Evolutionary conservation across 2,113 vertebrate genomes (phyloP).

Genomic region (Perca fluviatilis): DNA sequence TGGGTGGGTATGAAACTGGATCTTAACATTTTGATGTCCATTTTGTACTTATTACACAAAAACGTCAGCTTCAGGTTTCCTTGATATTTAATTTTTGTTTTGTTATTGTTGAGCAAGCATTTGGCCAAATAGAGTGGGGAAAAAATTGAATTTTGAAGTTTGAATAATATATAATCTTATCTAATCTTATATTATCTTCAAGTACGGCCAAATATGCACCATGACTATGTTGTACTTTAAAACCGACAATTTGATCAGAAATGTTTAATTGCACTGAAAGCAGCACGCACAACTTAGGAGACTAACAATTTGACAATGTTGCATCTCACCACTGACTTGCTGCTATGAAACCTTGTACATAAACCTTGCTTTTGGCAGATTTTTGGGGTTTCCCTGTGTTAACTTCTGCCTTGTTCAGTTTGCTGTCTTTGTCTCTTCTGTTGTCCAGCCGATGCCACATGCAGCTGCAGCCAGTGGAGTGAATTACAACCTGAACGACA

Average conservation of each 20-base stretch:
- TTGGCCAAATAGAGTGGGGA: background rate
- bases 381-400: background rate
- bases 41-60: background rate
- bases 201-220: background rate
- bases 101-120: background rate
- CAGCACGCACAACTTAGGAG: background rate
- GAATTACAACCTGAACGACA: conserved; percentile 29
- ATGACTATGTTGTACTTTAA: background rate
- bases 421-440: conserved; percentile 33
- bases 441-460: conserved; percentile 44
- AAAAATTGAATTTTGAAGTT: background rate
- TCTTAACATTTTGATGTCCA: background rate
- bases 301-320: background rate
- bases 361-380: background rate
- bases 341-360: background rate
- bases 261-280: background rate
- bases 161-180: background rate
- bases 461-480: conserved; percentile 44
- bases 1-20: background rate
- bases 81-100: background rate
- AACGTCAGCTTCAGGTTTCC: background rate
- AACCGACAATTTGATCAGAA: background rate
- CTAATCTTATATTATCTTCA: background rate
- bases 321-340: background rate
- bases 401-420: background rate